A percentile compares a stretch with the other conserved stretches of the same genome.
phyloP scores from a whole-genome alignment of 2,797 vertebrate species.

The Tympanoctomys barrerae region DNA sequence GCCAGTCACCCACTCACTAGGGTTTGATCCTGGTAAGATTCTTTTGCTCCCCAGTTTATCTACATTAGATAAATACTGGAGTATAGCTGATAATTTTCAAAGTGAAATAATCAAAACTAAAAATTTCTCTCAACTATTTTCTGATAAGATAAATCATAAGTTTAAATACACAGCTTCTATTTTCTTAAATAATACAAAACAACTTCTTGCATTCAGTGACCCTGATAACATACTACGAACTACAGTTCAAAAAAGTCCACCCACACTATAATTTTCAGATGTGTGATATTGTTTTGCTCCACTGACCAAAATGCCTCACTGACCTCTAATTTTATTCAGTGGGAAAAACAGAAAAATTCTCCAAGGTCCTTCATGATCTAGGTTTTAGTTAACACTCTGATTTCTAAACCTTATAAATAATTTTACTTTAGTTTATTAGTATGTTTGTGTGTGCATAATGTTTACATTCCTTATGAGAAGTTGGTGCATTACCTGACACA shows the following conservation, averaged over 20 bases:
- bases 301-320: not conserved
- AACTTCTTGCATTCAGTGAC: not conserved
- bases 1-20: not conserved
- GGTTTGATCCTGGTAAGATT: not conserved
- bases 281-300: not conserved
- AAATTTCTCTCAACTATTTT: not conserved
- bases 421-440: not conserved
- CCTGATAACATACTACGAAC: not conserved
- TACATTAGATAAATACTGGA: not conserved
- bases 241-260: not conserved
- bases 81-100: not conserved
- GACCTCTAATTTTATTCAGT: not conserved
- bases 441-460: not conserved
- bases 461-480: not conserved
- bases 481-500: not conserved
- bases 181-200: not conserved
- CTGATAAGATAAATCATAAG: not conserved
- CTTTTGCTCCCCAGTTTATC: not conserved
- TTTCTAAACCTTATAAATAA: not conserved
- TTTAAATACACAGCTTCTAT: not conserved
- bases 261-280: conserved; percentile 34
- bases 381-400: not conserved
- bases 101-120: not conserved
- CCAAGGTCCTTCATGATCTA: not conserved
- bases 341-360: not conserved